Evolutionary conservation across 2,888 invertebrate genomes (phyloP).

Genomic region (Aspidiotus rigidus): DNA sequence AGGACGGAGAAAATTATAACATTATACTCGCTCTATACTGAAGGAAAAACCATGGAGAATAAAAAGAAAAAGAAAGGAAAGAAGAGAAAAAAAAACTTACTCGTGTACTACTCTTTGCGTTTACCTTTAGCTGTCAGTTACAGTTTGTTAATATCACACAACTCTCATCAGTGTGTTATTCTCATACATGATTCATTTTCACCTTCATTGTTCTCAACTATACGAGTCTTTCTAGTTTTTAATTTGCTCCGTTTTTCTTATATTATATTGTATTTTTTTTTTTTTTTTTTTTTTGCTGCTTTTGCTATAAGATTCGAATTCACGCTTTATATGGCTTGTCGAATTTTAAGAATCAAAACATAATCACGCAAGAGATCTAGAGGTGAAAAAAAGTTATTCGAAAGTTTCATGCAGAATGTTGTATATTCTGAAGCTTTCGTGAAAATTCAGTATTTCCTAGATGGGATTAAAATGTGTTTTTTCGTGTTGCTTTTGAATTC

Average conservation of each 20-base stretch:
- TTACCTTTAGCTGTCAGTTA: conserved; percentile 30
- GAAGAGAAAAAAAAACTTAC: conserved; percentile 21
- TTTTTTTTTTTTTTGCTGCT: not conserved
- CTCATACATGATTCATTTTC: conserved; percentile 34
- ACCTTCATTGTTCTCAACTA: conserved; percentile 29
- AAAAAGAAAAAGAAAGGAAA: conserved; percentile 8
- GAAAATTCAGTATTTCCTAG: too few relatives aligned
- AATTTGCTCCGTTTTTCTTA: conserved; percentile 31
- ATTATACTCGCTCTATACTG: too few relatives aligned
- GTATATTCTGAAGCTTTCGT: too few relatives aligned
- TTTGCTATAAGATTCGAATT: conserved; percentile 1
- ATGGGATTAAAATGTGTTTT: too few relatives aligned
- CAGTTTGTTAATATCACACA: conserved; percentile 32
- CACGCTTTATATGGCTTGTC: not conserved
- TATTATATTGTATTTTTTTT: conserved; percentile 1
- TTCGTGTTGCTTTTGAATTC: too few relatives aligned
- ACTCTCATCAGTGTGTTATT: conserved; percentile 33
- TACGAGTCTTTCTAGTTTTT: conserved; percentile 11
- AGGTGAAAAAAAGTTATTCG: not conserved
- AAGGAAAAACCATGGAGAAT: conserved; percentile 1
- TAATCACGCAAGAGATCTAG: not conserved
- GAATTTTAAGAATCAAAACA: not conserved
- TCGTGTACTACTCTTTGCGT: conserved; percentile 29
- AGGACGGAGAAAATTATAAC: not conserved
- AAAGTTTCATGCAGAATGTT: too few relatives aligned